Percentiles rank a stretch among this genome's conserved stretches.
phyloP scores from a whole-genome alignment of 1,140 invertebrate genomes.

The Trachelipus rathkii region DNA sequence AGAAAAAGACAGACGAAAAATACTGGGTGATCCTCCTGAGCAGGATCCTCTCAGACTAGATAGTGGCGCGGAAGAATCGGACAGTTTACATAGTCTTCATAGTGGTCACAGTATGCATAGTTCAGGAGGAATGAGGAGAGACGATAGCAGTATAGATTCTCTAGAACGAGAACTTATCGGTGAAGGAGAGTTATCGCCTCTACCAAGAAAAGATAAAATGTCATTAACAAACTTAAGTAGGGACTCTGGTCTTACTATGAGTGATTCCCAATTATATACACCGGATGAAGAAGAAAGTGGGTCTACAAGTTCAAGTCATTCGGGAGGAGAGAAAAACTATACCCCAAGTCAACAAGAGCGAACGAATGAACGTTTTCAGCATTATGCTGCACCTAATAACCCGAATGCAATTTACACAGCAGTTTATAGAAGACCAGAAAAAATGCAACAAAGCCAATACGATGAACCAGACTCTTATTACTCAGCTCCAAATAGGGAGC shows the following conservation, averaged over 20 bases:
- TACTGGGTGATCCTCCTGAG: slow-evolving; percentile 66
- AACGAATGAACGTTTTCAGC: slow-evolving; percentile 40
- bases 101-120: slow-evolving; percentile 42
- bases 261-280: slow-evolving; percentile 70
- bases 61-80: slow-evolving; percentile 80
- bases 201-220: slow-evolving; percentile 72
- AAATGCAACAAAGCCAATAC: slow-evolving; percentile 29
- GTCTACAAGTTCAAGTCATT: slow-evolving; percentile 60
- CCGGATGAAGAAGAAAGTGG: slow-evolving; percentile 68
- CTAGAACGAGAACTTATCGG: slow-evolving; percentile 59
- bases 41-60: slow-evolving; percentile 56
- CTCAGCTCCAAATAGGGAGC: slow-evolving; percentile 40
- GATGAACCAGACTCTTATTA: slow-evolving; percentile 44
- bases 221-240: slow-evolving; percentile 67
- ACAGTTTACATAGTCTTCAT: slow-evolving; percentile 71
- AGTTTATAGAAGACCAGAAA: slow-evolving; percentile 42
- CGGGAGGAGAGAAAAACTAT: slow-evolving; percentile 40
- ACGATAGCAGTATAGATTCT: slow-evolving; percentile 72
- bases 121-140: slow-evolving; percentile 63
- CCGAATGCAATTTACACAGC: slow-evolving; percentile 45
- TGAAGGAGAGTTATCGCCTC: slow-evolving; percentile 55
- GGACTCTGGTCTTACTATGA: slow-evolving; percentile 79
- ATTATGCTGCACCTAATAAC: slow-evolving; percentile 44
- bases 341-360: slow-evolving; percentile 45
- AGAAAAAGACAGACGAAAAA: no score